Evolutionary conservation across 2,888 invertebrate species (phyloP), one percentile per base, ranked within the genome.

Genomic region (Epinotia bilunana): DNA sequence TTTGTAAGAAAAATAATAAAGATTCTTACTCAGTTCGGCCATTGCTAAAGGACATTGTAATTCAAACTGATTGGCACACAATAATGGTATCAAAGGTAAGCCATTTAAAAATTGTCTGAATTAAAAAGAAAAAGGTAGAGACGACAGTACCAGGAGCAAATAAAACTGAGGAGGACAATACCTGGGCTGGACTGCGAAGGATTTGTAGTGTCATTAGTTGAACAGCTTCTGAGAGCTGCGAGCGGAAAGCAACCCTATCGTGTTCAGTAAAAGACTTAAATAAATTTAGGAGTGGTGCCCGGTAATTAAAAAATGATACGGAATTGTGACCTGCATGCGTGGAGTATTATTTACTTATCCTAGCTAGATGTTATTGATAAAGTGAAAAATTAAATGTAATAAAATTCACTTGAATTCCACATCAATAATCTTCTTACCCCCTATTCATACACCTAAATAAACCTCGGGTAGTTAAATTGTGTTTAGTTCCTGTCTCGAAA

Each of bases 31-130:
- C 88, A 88, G 91, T 90, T 92, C 93, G 91, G 92, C 84, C 86
- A 86, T 87, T 84, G 87, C 84, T 88, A 93, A 93, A 92, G 91
- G 92, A 94, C 93, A 93, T 93, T 93, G 93, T 94, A 93, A 93
- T 93, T 94, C 94, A 93, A 87, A 81, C 89, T 93, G 94, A 94
- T 93, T 94, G 94, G 93, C 93, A 94, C 91, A 94, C 94, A 94
- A 94, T 94, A 94, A 93, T 92, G 91, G 92, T 92, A 92, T 93
- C 93, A 93, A 93, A 91, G 90, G 90, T 92, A 90, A 89, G 90
- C 91, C 92, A 91, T 93, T 93, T 93, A 91, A 94, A 94, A 94
- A 93, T 91, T 92, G 93, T 90, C 87, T 88, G 87, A 86, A 89
- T 87, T 90, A 91, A 93, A 92, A 91, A 88, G 89, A 91, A 92